Evolutionary conservation across 2,113 vertebrate genomes (phyloP), one percentile per base, ranked within the genome.

Genomic region (Triplophysa dalaica): DNA sequence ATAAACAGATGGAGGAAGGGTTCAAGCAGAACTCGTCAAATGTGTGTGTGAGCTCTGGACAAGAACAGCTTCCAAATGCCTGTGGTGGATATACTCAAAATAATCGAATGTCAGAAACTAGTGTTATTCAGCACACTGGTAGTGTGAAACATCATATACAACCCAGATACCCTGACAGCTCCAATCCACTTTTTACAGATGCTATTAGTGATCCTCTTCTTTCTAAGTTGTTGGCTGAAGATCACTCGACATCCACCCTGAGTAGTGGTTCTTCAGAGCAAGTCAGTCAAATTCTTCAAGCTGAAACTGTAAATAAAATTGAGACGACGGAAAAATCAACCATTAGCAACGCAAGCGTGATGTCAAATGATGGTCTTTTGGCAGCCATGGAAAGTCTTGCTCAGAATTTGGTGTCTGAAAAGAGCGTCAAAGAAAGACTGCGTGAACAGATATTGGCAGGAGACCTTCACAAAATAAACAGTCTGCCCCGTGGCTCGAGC

Each of bases 401-500:
- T 65, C 76, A 85, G 61, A 86, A 87, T 43, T 38, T 83, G 21
- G 75, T 83, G 52, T 69, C 82, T 13, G 93, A 92, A 67, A 88
- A 88, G 79, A 94, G 94, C 43, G 89, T 98, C 66, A 95, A 82
- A 78, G 91, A 89, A 85, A 88, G 82, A 80, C 78, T 94, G 85
- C 93, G 91, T 67, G 93, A 94, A 84, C 96, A 95, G 82, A 93
- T 98, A 81, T 87, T 98, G 86, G 90, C 94, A 77, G 93, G 92
- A 60, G 90, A 95, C 75, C 88, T 91, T 54, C 86, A 89, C 12
- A 89, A 85, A 16, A 94, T 92, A 87, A 91, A 79, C 76, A 83
- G 88, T 4, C 87, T 90, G 2, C 80, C 87, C 75, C 88, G 83
- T 82, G 43, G 87, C 74, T 70, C 83, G 1, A 89, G 89, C 79